Conservation (phyloP, 2,113 vertebrate species). For the Poeciliopsis retropinna region DNA sequence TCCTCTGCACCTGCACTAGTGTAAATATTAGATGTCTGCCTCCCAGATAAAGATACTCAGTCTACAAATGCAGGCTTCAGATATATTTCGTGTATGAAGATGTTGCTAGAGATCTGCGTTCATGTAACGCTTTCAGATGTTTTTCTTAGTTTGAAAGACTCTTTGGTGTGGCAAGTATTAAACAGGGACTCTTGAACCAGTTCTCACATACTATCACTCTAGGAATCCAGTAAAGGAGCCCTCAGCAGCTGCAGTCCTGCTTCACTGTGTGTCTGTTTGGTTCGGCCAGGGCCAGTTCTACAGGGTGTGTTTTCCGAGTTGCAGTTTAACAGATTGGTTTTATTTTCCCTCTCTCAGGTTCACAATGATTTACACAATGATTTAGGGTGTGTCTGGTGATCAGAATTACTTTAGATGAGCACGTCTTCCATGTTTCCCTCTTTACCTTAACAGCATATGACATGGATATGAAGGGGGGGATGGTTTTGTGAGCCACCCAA, state of each 20-base stretch:
- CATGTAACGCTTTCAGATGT: constrained; percentile 22
- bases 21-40: constrained; percentile 26
- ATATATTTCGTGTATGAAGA: constrained; percentile 8
- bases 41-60: constrained; percentile 14
- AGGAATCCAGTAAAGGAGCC: constrained; percentile 22
- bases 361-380: constrained; percentile 19
- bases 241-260: constrained; percentile 15
- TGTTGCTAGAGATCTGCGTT: constrained; percentile 46
- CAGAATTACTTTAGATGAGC: constrained; percentile 51
- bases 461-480: constrained; percentile 40
- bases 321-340: constrained; percentile 19
- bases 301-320: constrained; percentile 12
- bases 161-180: constrained; percentile 21
- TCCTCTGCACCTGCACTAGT: constrained; percentile 39
- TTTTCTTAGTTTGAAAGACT: constrained; percentile 26
- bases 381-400: constrained; percentile 20
- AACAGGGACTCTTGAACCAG: not conserved
- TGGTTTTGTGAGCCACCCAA: constrained; percentile 32
- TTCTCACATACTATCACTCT: not conserved
- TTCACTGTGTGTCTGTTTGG: constrained; percentile 2
- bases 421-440: constrained; percentile 64
- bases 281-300: not conserved
- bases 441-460: constrained; percentile 28
- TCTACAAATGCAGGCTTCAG: constrained; percentile 14
- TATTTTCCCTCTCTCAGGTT: constrained; percentile 17